Evolutionary conservation across 1,140 invertebrate genomes (phyloP).

Genomic region (Sinella curviseta): DNA sequence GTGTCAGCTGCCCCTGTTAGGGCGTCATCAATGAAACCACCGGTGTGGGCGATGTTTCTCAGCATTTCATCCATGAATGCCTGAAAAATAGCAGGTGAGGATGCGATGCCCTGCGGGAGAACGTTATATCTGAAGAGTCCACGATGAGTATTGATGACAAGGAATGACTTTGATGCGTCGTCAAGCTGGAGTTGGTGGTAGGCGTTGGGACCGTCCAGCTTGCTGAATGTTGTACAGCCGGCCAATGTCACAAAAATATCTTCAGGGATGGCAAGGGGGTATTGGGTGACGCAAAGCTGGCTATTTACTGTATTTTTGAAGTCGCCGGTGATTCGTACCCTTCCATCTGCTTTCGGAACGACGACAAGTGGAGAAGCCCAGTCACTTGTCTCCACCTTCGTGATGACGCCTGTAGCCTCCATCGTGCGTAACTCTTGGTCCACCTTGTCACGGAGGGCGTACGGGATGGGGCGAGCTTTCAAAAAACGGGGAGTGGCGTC

Average conservation of each 20-base stretch:
- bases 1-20: conserved; percentile 48
- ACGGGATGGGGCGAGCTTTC: no score
- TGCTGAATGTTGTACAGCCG: conserved; percentile 47
- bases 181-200: no score
- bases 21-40: conserved; percentile 54
- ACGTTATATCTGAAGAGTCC: conserved; percentile 49
- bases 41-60: conserved; percentile 38
- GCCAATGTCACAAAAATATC: conserved; percentile 46
- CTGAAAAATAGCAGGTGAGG: conserved; percentile 54
- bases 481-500: conserved; percentile 28
- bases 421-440: conserved; percentile 51
- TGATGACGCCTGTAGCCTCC: conserved; percentile 36
- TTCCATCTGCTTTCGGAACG: no score
- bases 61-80: conserved; percentile 54
- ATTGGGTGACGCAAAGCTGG: conserved; percentile 46
- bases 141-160: no score
- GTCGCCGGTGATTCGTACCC: no score
- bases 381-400: no score
- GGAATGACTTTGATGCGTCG: no score
- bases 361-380: no score
- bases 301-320: no score
- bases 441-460: conserved; percentile 46
- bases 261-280: no score
- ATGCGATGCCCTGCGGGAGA: conserved; percentile 4
- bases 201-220: no score